phyloP scores from a whole-genome alignment of 2,888 invertebrate species.

The Arge pagana region DNA sequence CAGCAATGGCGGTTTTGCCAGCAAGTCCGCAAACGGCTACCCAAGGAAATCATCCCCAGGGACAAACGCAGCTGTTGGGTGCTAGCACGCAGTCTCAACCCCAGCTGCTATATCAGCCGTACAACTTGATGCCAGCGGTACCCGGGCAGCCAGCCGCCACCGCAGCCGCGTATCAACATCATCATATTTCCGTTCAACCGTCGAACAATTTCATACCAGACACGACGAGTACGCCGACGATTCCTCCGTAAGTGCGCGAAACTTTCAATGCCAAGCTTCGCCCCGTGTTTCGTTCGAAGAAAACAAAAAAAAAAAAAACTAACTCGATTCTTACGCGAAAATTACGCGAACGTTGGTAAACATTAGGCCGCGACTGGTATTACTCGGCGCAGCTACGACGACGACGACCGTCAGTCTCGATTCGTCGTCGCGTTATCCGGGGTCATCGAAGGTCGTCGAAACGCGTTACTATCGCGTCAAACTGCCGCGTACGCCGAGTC shows the following conservation, averaged over 20 bases:
- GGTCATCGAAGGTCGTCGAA: too few relatives aligned
- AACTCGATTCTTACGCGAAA: too few relatives aligned
- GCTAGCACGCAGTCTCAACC: conserved; percentile 35
- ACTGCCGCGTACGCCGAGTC: too few relatives aligned
- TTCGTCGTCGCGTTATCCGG: too few relatives aligned
- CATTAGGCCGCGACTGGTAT: too few relatives aligned
- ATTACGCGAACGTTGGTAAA: too few relatives aligned
- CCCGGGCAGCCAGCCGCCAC: conserved; percentile 40
- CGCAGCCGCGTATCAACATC: conserved; percentile 36
- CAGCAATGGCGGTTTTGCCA: conserved; percentile 58
- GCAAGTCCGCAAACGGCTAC: conserved; percentile 57
- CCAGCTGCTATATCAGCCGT: conserved; percentile 54
- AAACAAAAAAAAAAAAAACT: too few relatives aligned
- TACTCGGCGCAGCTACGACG: too few relatives aligned
- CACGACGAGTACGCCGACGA: conserved; percentile 37
- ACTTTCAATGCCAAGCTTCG: too few relatives aligned
- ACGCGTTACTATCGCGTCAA: too few relatives aligned
- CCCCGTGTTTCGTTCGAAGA: too few relatives aligned
- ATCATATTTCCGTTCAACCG: conserved; percentile 35
- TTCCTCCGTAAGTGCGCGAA: conserved; percentile 47
- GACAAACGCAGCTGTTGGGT: conserved; percentile 43
- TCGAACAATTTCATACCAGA: conserved; percentile 37
- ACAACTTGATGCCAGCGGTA: conserved; percentile 47
- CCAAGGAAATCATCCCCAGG: conserved; percentile 47
- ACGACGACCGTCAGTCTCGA: too few relatives aligned